Evolutionary conservation across 2,888 invertebrate genomes (phyloP), one percentile per base, ranked within the genome.

Genomic region (Caenorhabditis plicata): DNA sequence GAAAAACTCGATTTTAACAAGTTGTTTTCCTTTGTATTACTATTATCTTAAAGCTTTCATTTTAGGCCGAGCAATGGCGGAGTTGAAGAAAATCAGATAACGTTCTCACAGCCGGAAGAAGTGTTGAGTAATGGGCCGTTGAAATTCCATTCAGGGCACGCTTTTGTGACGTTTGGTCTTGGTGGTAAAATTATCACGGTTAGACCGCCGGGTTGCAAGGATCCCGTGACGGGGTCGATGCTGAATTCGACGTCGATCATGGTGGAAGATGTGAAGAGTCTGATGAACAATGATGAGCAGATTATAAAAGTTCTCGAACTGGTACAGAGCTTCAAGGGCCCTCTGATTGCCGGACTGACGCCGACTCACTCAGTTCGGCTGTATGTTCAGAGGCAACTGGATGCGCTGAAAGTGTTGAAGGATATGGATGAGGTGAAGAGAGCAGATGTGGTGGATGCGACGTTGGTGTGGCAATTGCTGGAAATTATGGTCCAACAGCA

Each of bases 401-500:
- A 67, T 13, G 43, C 67, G 7, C 68, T 78, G 15, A 61, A 52
- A 20, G 27, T 32, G 3, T 44, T 54, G n/a, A 45, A 48, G 27
- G 48, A 60, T 20, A 17, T 17, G n/a, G 45, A 20, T 36, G 60
- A 66, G 17, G 61, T 64, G 2, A 43, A 45, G 31, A 58, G 56
- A 26, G 50, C 36, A 20, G 68, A 69, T 26, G 61, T 70, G 9
- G 53, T 70, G 4, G 79, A 79, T 50, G 71, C 72, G 15, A 53
- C 77, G 8, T 56, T 79, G 1, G 58, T 79, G 19, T 79, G 79
- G 79, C 69, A 68, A 31, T 60, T 79, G 25, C 61, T 79, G 19
- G 73, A 78, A 36, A 72, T 73, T 52, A 64, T 80, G 42, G 74
- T 79, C 11, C 70, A 73, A 31, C 79, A 79, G 25, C 77, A 78